A percentile compares a stretch with the other conserved stretches of the same genome.
phyloP scores from a whole-genome alignment of 2,113 vertebrate genomes.

The Prochilodus magdalenae region DNA sequence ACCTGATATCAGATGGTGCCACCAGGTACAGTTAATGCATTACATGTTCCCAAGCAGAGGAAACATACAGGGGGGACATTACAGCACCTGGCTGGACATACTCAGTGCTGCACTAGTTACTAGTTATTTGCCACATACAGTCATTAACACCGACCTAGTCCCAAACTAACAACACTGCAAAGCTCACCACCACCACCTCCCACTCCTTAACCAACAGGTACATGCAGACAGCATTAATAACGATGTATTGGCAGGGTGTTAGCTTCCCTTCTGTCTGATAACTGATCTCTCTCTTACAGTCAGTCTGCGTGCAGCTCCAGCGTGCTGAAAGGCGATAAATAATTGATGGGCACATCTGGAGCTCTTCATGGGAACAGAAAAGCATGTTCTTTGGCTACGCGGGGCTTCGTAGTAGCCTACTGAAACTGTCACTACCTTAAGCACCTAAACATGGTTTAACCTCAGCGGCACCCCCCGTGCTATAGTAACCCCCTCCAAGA shows the following conservation, averaged over 20 bases:
- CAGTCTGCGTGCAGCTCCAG: background rate
- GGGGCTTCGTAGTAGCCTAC: background rate
- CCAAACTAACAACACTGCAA: too few species aligned
- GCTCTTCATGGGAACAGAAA: slow-evolving; percentile 1
- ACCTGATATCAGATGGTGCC: too few species aligned
- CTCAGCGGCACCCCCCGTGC: background rate
- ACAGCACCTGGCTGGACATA: too few species aligned
- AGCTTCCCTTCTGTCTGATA: background rate
- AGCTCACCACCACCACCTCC: background rate
- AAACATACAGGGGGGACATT: too few species aligned
- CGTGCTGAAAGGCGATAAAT: slow-evolving; percentile 9
- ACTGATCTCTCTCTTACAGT: background rate
- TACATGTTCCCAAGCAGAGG: too few species aligned
- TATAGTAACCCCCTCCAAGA: background rate
- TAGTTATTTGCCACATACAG: too few species aligned
- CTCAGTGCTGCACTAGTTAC: too few species aligned
- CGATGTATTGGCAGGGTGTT: too few species aligned
- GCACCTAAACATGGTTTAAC: background rate
- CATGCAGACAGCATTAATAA: background rate
- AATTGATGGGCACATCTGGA: slow-evolving; percentile 47
- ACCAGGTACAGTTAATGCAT: too few species aligned
- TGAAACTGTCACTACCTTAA: background rate
- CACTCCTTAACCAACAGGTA: background rate
- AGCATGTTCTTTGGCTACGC: background rate
- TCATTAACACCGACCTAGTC: too few species aligned